phyloP scores from a whole-genome alignment of 2,113 vertebrate species.

The Festucalex cinctus region DNA sequence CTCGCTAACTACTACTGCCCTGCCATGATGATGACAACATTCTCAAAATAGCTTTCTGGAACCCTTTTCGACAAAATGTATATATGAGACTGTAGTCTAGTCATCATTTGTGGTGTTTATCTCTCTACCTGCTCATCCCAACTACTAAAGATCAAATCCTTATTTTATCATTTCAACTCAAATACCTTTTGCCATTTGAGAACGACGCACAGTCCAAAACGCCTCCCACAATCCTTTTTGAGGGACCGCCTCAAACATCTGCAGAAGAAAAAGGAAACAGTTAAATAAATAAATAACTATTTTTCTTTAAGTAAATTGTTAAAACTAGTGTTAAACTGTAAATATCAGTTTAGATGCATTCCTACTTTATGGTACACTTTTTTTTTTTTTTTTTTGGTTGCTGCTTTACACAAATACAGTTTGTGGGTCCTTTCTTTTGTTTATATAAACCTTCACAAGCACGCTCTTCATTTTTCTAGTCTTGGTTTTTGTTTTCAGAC shows the following conservation, averaged over 20 bases:
- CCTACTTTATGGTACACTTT: not conserved
- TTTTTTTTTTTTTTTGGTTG: not conserved
- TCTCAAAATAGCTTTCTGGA: not conserved
- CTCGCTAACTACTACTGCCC: not conserved
- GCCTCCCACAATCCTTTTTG: slow-evolving; percentile 41
- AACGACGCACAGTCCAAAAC: slow-evolving; percentile 24
- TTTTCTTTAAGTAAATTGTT: slow-evolving; percentile 17
- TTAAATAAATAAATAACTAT: not conserved
- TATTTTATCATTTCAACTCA: slow-evolving; percentile 18
- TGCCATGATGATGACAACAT: not conserved
- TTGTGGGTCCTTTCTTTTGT: not conserved
- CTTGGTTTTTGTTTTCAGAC: not conserved
- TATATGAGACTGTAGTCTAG: too few relatives aligned
- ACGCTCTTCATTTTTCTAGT: not conserved
- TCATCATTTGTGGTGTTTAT: too few relatives aligned
- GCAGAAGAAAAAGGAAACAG: slow-evolving; percentile 23
- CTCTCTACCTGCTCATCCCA: too few relatives aligned
- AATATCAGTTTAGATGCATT: not conserved
- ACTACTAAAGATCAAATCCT: not conserved
- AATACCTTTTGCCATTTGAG: slow-evolving; percentile 36
- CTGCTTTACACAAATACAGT: not conserved
- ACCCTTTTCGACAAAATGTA: not conserved
- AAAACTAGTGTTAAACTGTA: slow-evolving; percentile 1
- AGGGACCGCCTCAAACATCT: slow-evolving; percentile 37
- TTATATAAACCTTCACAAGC: not conserved